Percentiles rank a stretch among this genome's conserved stretches.
Conservation (phyloP, 2,797 vertebrate species). For the Tachyglossus aculeatus region DNA sequence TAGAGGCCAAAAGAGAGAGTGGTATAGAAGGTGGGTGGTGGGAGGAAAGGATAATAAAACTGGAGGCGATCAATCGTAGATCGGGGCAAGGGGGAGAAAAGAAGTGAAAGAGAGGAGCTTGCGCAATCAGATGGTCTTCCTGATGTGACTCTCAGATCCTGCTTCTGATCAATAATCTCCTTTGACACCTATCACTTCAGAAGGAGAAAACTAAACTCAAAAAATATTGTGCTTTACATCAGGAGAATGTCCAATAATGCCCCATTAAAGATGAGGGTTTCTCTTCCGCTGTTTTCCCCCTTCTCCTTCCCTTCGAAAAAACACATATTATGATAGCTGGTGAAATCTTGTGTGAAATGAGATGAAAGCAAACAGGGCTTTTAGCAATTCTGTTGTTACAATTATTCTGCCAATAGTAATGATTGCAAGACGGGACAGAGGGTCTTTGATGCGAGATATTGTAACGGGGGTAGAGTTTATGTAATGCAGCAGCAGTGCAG, state of each 20-base stretch:
- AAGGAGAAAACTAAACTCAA: slow-evolving; percentile 51
- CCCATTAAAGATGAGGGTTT: not conserved
- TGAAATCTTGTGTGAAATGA: slow-evolving; percentile 19
- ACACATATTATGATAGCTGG: slow-evolving; percentile 21
- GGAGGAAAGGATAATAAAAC: slow-evolving; percentile 59
- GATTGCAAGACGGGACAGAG: slow-evolving; percentile 27
- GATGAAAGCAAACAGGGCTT: slow-evolving; percentile 65
- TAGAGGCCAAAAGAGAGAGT: slow-evolving; percentile 62
- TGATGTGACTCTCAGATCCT: slow-evolving; percentile 62
- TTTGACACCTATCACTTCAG: slow-evolving; percentile 65
- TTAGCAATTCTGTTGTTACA: slow-evolving; percentile 57
- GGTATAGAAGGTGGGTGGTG: too few species aligned
- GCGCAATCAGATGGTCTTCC: slow-evolving; percentile 45
- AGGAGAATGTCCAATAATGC: slow-evolving; percentile 16
- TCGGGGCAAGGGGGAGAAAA: slow-evolving; percentile 32
- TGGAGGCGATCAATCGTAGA: slow-evolving; percentile 62
- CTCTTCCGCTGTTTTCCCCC: slow-evolving; percentile 2
- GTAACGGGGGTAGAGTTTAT: not conserved
- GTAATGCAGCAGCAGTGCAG: not conserved
- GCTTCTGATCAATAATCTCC: slow-evolving; percentile 66
- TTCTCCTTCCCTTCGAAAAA: slow-evolving; percentile 26
- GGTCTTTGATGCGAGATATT: slow-evolving; percentile 31
- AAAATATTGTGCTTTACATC: slow-evolving; percentile 20
- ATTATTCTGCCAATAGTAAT: slow-evolving; percentile 71
- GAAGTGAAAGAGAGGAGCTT: slow-evolving; percentile 39